phyloP scores from a whole-genome alignment of 2,797 vertebrate species.

The Rhodeus uyekii region DNA sequence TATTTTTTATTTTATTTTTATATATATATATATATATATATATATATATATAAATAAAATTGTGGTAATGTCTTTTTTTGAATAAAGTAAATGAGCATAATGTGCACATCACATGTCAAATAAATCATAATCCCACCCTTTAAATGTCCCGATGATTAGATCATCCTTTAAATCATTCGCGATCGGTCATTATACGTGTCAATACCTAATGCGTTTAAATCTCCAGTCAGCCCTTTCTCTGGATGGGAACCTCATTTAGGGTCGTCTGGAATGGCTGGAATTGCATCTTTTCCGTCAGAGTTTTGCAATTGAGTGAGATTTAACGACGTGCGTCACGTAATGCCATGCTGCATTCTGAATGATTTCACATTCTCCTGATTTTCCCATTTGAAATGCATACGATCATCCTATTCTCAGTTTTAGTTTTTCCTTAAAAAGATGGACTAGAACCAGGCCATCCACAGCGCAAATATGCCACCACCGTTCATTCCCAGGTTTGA shows the following conservation, averaged over 20 bases:
- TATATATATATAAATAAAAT: background rate
- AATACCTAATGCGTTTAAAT: conserved; percentile 53
- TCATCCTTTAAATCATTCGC: conserved; percentile 56
- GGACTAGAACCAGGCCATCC: background rate
- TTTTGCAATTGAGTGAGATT: conserved; percentile 33
- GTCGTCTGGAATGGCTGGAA: conserved; percentile 60
- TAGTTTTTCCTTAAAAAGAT: background rate
- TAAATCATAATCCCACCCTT: conserved; percentile 20
- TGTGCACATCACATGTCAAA: conserved; percentile 8
- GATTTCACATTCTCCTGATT: conserved; percentile 6
- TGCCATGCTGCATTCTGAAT: conserved; percentile 6
- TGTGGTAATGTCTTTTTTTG: background rate
- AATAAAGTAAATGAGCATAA: conserved; percentile 1
- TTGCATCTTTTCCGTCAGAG: conserved; percentile 57
- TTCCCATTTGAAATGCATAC: background rate
- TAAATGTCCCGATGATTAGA: conserved; percentile 52
- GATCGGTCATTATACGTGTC: conserved; percentile 60
- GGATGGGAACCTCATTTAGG: conserved; percentile 67
- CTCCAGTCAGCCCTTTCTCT: conserved; percentile 59
- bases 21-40: too few relatives aligned
- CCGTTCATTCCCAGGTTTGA: conserved; percentile 30
- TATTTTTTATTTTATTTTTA: too few relatives aligned
- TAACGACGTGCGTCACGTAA: conserved; percentile 53
- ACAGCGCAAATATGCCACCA: conserved; percentile 25
- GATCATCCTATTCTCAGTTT: background rate